A percentile compares a stretch with the other conserved stretches of the same genome.
Conservation (phyloP, 1,140 invertebrate species). For the Triops cancriformis region DNA sequence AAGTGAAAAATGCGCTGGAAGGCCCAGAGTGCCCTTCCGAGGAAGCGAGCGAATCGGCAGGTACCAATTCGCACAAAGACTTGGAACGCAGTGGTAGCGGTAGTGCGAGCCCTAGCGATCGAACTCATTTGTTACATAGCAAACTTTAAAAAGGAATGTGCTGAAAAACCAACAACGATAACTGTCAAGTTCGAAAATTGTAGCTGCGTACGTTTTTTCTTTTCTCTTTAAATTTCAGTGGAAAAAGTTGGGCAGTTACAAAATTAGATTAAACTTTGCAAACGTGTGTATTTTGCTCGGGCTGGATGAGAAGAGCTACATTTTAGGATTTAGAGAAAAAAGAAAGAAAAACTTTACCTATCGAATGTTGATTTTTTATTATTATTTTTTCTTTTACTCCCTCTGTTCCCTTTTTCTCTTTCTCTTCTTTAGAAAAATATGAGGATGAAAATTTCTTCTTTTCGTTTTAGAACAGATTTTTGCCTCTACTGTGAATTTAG, state of each 20-base stretch:
- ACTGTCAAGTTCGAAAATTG: not conserved
- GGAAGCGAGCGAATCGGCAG: not conserved
- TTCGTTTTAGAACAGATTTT: not conserved
- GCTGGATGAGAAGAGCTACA: not conserved
- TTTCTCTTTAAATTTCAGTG: too few species aligned
- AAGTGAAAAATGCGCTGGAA: not conserved
- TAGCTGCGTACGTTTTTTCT: not conserved
- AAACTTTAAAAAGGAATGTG: not conserved
- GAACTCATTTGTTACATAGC: slow-evolving; percentile 5
- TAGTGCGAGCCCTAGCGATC: not conserved
- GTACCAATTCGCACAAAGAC: not conserved
- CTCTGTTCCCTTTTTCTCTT: not conserved
- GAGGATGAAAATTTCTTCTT: not conserved
- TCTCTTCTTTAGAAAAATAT: not conserved
- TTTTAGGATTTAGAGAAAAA: not conserved
- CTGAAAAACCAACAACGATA: not conserved
- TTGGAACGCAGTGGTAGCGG: not conserved
- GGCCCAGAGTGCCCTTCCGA: not conserved
- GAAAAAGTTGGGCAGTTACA: not conserved
- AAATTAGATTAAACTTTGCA: not conserved
- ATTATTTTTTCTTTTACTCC: too few species aligned
- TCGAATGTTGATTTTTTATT: not conserved
- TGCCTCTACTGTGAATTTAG: not conserved
- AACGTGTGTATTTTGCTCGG: not conserved
- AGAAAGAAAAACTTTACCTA: not conserved